Base-by-base conservation (phyloP, 2,888 invertebrate genomes). In the Podotricha telesiphe region DNA sequence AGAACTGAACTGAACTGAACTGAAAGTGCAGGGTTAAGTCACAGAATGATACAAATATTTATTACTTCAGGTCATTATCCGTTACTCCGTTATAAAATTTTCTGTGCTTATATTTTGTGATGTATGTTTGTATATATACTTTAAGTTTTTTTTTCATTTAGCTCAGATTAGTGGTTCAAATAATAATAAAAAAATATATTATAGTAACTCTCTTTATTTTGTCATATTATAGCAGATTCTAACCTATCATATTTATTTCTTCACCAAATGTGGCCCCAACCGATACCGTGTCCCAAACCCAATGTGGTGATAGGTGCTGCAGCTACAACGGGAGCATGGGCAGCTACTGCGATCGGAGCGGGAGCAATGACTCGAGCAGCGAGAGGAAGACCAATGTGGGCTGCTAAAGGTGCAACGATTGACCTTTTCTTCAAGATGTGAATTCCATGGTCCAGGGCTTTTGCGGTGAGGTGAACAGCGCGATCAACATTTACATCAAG, bases 401-500 rank as follows among this genome's bases (percentile, higher is more conserved):
- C 51, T 1, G 85, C 84, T 50, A 65, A 65, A 74, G 82, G 79
- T 70, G 85, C 75, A 2, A 86, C 82, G 70, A 86, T 85, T 3
- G 90, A 91, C 56, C 89, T 89, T 78, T 89, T 92, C 79, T 81
- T 88, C 73, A 88, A 75, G 20, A 83, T 68, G 73, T 85, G 87
- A 51, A 78, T 82, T 15, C 79, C 80, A 58, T 5, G 55, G 55
- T 81, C 86, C 28, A 91, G 79, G 48, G 88, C 87, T 70, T 83
- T 84, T 5, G 91, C 91, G 67, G 89, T 91, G 72, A 79, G 77
- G 77, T 91, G 91, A 64, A 87, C 87, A n/a, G 87, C 89, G 61
- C 90, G 89, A 78, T 92, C 92, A 75, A 90, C 79, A 78, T 91
- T 92, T 42, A 93, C 93, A 72, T 88, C 89, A 53, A 92, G 80